Evolutionary conservation across 2,888 invertebrate genomes (phyloP).

Genomic region (Nysson spinosus): DNA sequence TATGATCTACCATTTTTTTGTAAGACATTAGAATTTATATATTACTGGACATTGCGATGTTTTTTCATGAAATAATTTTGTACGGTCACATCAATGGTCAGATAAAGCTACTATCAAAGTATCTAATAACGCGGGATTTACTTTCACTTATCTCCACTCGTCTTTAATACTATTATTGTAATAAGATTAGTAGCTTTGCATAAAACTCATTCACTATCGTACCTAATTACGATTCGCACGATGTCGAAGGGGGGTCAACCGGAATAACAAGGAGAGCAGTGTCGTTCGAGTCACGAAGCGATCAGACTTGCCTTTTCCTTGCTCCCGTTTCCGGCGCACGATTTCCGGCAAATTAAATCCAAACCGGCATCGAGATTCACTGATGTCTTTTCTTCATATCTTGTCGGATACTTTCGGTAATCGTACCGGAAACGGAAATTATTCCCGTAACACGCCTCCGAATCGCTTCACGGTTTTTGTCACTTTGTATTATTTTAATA

Average conservation of each 20-base stretch:
- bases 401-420: not conserved
- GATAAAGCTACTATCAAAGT: too few species aligned
- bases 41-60: too few species aligned
- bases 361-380: constrained; percentile 36
- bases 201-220: not conserved
- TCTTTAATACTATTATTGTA: too few species aligned
- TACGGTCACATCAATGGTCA: too few species aligned
- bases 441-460: constrained; percentile 1
- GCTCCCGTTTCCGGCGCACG: constrained; percentile 40
- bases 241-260: constrained; percentile 33
- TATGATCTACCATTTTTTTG: too few species aligned
- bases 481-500: not conserved
- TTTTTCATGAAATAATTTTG: too few species aligned
- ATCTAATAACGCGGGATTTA: too few species aligned
- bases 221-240: not conserved
- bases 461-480: not conserved
- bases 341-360: constrained; percentile 54
- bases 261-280: constrained; percentile 4
- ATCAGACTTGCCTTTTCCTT: constrained; percentile 22
- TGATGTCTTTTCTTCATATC: constrained; percentile 6
- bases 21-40: too few species aligned
- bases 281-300: constrained; percentile 25
- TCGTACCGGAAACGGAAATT: constrained; percentile 42
- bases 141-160: too few species aligned
- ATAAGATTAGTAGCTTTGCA: too few species aligned